Base-by-base conservation (phyloP, 2,113 vertebrate genomes). In the Parus major region DNA sequence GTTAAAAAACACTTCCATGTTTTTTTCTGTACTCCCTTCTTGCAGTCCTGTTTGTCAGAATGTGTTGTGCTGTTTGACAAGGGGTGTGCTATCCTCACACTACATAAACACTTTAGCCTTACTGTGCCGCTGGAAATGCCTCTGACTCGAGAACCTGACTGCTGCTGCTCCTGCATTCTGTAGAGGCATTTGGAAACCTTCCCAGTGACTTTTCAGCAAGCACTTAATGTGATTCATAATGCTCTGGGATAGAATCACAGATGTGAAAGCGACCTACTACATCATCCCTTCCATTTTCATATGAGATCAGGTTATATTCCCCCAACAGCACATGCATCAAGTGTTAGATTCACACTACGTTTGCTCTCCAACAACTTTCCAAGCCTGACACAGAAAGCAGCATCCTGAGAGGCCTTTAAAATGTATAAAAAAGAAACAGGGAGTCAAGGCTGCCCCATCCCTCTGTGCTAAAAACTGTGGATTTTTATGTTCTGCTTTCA, bases 141-240 rank as follows among this genome's bases (percentile, higher is more conserved):
- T 35, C 31, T 64, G 69, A 53, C 85, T 93, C 53, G 76, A 46
- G 88, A 72, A 53, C 42, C 53, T 84, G 56, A 9, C 24, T 59
- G 44, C 31, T 75, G 20, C 44, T 68, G 57, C 42, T 88, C 52
- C 71, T 69, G 15, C 47, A 39, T 83, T 86, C 68, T 81, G 64
- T 46, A 53, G 91, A 89, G 46, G 23, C 76, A 69, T 93, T 95
- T 89, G 91, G 91, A 96, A 95, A 61, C 68, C 65, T 65, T 97
- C 91, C 83, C 91, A 57, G 83, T 71, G 72, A 76, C 91, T 95
- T 94, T 84, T 82, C 81, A 92, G 77, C 61, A 57, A 53, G 78
- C 31, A 64, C 65, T 95, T 79, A 79, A 56, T 76, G 77, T 91
- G 69, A 91, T 93, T 88, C 76, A 59, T 79, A 68, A 72, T 87